Conservation (phyloP, 2,888 invertebrate genomes). For the Poecilus cupreus region DNA sequence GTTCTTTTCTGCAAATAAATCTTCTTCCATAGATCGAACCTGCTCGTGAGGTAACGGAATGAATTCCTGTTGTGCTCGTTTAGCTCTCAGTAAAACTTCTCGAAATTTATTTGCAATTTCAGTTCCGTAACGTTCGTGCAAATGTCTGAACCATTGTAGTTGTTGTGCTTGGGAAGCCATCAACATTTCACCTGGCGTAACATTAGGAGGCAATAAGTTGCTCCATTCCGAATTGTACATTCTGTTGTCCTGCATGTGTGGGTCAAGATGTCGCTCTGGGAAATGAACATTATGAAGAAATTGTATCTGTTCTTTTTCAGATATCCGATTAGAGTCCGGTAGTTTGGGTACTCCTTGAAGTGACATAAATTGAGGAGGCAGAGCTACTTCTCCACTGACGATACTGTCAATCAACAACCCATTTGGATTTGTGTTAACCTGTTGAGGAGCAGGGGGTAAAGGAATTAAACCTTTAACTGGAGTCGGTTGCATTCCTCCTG, state of each 20-base stretch:
- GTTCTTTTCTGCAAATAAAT: constrained; percentile 63
- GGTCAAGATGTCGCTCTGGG: constrained; percentile 69
- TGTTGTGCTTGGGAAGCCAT: constrained; percentile 75
- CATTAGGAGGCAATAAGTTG: constrained; percentile 75
- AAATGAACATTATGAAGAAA: constrained; percentile 78
- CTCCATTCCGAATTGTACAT: constrained; percentile 66
- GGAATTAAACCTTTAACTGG: constrained; percentile 61
- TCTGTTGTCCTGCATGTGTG: constrained; percentile 64
- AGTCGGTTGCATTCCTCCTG: constrained; percentile 48
- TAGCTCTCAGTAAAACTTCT: constrained; percentile 67
- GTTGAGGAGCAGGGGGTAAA: constrained; percentile 58
- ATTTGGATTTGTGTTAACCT: constrained; percentile 61
- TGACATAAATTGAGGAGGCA: constrained; percentile 68
- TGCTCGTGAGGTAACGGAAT: constrained; percentile 60
- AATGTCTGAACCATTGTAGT: constrained; percentile 76
- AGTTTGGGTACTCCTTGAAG: constrained; percentile 60
- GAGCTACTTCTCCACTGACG: constrained; percentile 70
- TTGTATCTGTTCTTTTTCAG: constrained; percentile 75
- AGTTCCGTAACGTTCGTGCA: constrained; percentile 75
- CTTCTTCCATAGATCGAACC: constrained; percentile 65
- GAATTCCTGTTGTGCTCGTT: constrained; percentile 65
- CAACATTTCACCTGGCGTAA: constrained; percentile 77
- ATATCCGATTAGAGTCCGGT: constrained; percentile 65
- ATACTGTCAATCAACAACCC: constrained; percentile 61
- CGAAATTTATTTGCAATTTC: constrained; percentile 77